Conservation (phyloP, 2,113 vertebrate genomes). For the Rhinopithecus roxellana region DNA sequence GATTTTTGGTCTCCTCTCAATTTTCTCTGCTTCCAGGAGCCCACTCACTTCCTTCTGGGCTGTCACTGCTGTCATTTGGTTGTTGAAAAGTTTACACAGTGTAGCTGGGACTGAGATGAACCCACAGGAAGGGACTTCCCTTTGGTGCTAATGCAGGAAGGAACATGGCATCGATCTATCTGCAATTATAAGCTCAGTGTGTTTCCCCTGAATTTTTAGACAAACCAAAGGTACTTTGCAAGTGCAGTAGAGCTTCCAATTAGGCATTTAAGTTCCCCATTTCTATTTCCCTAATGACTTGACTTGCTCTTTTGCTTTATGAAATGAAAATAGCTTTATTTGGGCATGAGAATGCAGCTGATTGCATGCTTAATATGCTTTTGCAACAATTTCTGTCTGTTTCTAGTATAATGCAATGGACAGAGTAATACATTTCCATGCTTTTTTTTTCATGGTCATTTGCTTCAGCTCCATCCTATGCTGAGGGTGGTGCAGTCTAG, state of each 20-base stretch:
- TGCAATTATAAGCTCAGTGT: conserved; percentile 70
- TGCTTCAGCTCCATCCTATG: not conserved
- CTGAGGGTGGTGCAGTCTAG: not conserved
- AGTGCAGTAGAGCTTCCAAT: conserved; percentile 78
- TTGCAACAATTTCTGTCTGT: conserved; percentile 38
- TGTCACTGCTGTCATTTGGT: not conserved
- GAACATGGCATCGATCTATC: conserved; percentile 63
- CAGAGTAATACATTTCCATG: conserved; percentile 23
- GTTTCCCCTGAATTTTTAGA: conserved; percentile 76
- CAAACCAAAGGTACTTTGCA: conserved; percentile 74
- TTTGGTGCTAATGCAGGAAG: conserved; percentile 64
- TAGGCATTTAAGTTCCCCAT: conserved; percentile 73
- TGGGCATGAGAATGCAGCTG: conserved; percentile 58
- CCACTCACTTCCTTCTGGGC: not conserved
- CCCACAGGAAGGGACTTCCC: conserved; percentile 48
- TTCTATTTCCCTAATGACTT: conserved; percentile 77
- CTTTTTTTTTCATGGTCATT: not conserved
- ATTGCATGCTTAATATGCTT: conserved; percentile 65
- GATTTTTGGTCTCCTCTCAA: not conserved
- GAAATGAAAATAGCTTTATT: conserved; percentile 79
- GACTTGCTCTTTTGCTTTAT: conserved; percentile 73
- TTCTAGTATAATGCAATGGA: not conserved
- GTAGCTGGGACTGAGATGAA: not conserved
- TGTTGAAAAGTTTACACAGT: not conserved
- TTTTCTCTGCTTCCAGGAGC: not conserved